Base-by-base conservation (phyloP, 2,888 invertebrate genomes). In the Cryptocephalus moraei region DNA sequence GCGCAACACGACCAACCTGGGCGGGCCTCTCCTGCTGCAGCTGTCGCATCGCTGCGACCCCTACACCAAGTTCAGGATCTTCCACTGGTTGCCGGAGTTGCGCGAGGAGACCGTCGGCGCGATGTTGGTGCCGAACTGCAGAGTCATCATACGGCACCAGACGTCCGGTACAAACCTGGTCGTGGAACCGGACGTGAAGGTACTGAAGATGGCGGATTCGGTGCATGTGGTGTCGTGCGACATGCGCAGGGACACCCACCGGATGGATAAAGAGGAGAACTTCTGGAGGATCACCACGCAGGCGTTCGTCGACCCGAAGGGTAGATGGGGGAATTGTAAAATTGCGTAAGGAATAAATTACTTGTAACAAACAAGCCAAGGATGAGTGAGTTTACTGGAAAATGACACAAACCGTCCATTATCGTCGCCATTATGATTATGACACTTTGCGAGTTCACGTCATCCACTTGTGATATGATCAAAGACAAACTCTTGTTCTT, bases 91-190 rank as follows among this genome's bases (percentile, higher is more conserved):
- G 44, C 66, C 67, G 0, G 51, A 58, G 32, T 55, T 55, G 44
- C 53, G 70, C 4, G 56, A 56, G 41, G 63, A 68, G 56, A 62
- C 66, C 1, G 41, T 50, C 1, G 67, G 67, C 8, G 58, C 65
- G 2, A 55, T 60, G 10, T 60, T 68, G 44, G 47, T 54, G 13
- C 66, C 67, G 4, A 60, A 67, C 48, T 52, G 59, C 0, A 60
- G 58, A 43, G 52, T 69, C 2, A 63, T 68, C 13, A 68, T 70
- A 33, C 64, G 67, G 47, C 69, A 70, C 54, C 59, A 65, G 1
- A 65, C 69, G 2, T 64, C 69, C 1, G 69, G 69, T n/a, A 58
- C 52, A 44, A 68, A 68, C 57, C 56, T 70, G 45, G 66, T 67
- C 4, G 62, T 62, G 8, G 62, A 67, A 34, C 45, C 44, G 33